phyloP scores from a whole-genome alignment of 1,140 invertebrate genomes.

The Aphis gossypii region DNA sequence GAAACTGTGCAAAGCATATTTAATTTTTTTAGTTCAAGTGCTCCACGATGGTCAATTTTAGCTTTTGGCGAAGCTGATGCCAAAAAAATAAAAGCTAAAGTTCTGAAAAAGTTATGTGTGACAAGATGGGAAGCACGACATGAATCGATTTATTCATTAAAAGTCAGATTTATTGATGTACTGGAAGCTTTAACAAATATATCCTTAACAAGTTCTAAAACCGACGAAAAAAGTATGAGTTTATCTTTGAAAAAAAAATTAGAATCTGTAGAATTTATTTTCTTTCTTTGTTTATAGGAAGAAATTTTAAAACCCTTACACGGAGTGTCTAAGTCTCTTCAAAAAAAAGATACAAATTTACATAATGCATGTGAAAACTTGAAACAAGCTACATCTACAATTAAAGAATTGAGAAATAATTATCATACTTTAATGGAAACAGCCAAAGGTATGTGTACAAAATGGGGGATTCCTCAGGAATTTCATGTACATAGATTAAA shows the following conservation, averaged over 20 bases:
- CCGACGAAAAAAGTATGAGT: neutral
- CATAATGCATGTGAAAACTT: neutral
- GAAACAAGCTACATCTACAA: neutral
- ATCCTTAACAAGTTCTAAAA: constrained; percentile 1
- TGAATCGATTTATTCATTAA: neutral
- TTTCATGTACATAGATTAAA: neutral
- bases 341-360: neutral
- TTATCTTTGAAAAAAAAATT: constrained; percentile 19
- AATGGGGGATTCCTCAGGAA: neutral
- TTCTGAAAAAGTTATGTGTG: no score
- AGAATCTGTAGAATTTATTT: neutral
- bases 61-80: no score
- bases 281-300: neutral
- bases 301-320: neutral
- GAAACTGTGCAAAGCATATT: neutral
- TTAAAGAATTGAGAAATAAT: neutral
- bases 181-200: constrained; percentile 10
- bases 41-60: no score
- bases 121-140: no score
- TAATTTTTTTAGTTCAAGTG: neutral
- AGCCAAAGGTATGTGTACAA: neutral
- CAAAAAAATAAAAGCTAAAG: no score
- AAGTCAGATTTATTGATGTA: neutral
- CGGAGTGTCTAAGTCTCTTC: neutral
- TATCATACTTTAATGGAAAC: neutral